Conservation (phyloP, 2,113 vertebrate genomes). For the Alligator sinensis region DNA sequence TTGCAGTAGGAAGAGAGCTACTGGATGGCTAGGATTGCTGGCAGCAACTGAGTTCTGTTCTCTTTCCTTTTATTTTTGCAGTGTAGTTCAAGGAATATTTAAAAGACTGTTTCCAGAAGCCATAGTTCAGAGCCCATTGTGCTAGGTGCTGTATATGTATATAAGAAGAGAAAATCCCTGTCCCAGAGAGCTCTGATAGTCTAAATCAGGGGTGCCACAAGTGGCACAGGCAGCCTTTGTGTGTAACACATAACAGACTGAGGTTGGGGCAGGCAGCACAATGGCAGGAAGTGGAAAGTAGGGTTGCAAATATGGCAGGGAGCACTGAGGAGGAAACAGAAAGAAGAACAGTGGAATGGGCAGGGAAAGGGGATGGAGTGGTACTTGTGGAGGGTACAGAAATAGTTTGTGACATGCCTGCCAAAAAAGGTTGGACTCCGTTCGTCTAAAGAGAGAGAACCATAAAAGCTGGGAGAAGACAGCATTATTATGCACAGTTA, state of each 20-base stretch:
- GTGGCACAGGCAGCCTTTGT: background rate
- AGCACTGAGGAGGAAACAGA: too few relatives aligned
- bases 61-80: background rate
- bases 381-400: too few relatives aligned
- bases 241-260: fast-evolving
- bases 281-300: too few relatives aligned
- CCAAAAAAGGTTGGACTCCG: too few relatives aligned
- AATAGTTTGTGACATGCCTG: too few relatives aligned
- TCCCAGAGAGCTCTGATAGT: background rate
- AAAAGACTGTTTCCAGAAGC: background rate
- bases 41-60: background rate
- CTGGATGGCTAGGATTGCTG: background rate
- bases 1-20: background rate
- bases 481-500: background rate
- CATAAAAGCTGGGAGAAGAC: background rate
- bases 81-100: background rate
- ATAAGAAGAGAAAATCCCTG: background rate
- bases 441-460: background rate
- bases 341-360: too few relatives aligned
- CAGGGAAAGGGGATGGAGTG: too few relatives aligned
- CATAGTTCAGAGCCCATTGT: fast-evolving
- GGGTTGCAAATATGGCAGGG: too few relatives aligned
- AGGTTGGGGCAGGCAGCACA: background rate
- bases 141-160: too few relatives aligned
- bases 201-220: background rate